Percentiles rank a stretch among this genome's conserved stretches.
These are phyloP conservation scores for Diachasma alloeum DNA, from an alignment of 1,140 invertebrate species.

Conservation along the genomic window DNA sequence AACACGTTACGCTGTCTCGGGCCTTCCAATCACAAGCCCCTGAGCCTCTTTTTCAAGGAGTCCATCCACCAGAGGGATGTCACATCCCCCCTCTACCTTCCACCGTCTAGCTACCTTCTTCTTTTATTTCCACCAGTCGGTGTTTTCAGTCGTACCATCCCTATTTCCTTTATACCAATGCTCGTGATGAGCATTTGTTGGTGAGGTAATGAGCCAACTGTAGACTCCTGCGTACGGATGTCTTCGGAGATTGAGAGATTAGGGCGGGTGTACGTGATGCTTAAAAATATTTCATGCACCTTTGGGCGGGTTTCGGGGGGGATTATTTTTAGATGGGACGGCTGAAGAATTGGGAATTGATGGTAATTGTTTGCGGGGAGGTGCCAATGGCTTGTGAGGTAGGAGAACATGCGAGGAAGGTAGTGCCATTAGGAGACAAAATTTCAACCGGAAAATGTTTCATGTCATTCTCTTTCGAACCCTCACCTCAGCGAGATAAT, in stretches of 20 bases:
- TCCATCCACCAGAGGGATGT: neutral
- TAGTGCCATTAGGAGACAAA: no score
- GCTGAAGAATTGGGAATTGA: neutral
- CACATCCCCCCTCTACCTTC: neutral
- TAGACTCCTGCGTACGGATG: neutral
- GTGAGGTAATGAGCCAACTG: neutral
- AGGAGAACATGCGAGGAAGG: no score
- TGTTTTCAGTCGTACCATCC: neutral
- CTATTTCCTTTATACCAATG: neutral
- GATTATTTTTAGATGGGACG: neutral
- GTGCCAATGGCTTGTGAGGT: neutral
- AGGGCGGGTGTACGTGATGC: neutral
- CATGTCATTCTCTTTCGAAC: no score
- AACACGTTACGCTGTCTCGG: constrained; percentile 54
- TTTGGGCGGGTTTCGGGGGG: neutral
- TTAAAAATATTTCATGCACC: neutral
- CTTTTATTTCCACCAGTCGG: neutral
- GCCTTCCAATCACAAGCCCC: constrained; percentile 37
- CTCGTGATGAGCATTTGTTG: neutral
- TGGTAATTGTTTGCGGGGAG: neutral
- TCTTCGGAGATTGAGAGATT: neutral
- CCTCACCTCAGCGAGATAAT: no score
- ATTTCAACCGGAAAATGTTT: no score
- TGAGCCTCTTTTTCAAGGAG: neutral
- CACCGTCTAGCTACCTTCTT: neutral